These are phyloP conservation scores for Athripsodes cinereus DNA, from an alignment of 2,888 invertebrate genomes.

Conservation along the genomic window DNA sequence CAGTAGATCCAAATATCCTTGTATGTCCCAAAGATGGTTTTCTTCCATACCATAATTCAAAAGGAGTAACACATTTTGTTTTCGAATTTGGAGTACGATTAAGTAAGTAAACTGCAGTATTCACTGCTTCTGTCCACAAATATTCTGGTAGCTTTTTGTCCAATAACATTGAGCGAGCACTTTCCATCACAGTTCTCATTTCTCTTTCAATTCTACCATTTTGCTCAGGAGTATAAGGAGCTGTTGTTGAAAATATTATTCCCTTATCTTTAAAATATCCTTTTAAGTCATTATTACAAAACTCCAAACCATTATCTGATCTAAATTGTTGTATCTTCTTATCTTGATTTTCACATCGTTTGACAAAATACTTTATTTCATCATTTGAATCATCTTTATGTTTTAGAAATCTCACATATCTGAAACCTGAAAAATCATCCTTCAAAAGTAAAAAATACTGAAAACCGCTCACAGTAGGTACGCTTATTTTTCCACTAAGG, in stretches of 20 bases:
- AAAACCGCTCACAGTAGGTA: conserved; percentile 24
- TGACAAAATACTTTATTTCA: conserved; percentile 16
- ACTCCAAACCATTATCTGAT: conserved; percentile 21
- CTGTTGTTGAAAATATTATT: conserved; percentile 25
- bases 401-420: conserved; percentile 17
- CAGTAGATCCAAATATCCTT: conserved; percentile 26
- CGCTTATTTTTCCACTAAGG: conserved; percentile 12
- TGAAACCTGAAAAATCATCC: conserved; percentile 24
- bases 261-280: conserved; percentile 13
- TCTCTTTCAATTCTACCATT: conserved; percentile 27
- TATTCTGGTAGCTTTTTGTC: not conserved
- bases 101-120: conserved; percentile 29
- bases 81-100: conserved; percentile 26
- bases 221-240: conserved; percentile 27
- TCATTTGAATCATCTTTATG: conserved; percentile 12
- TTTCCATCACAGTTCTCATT: conserved; percentile 25
- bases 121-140: conserved; percentile 31
- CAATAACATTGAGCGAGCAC: conserved; percentile 20
- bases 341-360: conserved; percentile 16
- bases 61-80: conserved; percentile 23
- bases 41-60: conserved; percentile 25
- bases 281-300: conserved; percentile 12
- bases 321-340: conserved; percentile 21
- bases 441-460: conserved; percentile 29
- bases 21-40: conserved; percentile 26